Conservation (phyloP, 1,140 invertebrate species). For the Conus ventricosus region DNA sequence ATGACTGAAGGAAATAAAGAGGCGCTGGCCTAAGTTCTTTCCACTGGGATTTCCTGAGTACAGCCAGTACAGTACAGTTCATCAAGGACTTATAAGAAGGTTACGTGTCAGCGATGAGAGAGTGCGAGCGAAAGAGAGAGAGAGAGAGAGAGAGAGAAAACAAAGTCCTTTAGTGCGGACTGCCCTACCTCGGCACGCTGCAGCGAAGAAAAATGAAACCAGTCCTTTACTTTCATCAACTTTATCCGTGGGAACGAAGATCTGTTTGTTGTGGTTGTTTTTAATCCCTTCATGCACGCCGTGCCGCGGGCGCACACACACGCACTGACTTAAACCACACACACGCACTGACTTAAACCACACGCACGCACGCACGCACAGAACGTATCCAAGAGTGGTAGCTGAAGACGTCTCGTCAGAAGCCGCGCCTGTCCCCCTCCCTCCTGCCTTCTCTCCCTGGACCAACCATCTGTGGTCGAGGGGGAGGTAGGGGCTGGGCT, state of each 20-base stretch:
- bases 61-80: background rate
- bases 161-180: background rate
- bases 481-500: background rate
- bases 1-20: background rate
- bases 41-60: background rate
- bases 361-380: background rate
- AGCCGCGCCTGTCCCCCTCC: no score
- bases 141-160: background rate
- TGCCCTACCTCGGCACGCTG: background rate
- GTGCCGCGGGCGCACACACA: background rate
- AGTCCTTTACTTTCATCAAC: background rate
- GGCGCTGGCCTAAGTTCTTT: background rate
- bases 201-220: no score
- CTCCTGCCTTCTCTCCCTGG: background rate
- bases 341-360: background rate
- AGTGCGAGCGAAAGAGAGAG: background rate
- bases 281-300: background rate
- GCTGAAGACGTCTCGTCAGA: no score
- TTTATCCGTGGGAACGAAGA: background rate
- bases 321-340: background rate
- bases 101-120: background rate
- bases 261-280: background rate
- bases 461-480: slow-evolving; percentile 1
- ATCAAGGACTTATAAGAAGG: background rate
- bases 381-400: background rate